Evolutionary conservation across 2,888 invertebrate species (phyloP).

Genomic region (Mellilla xanthometata): DNA sequence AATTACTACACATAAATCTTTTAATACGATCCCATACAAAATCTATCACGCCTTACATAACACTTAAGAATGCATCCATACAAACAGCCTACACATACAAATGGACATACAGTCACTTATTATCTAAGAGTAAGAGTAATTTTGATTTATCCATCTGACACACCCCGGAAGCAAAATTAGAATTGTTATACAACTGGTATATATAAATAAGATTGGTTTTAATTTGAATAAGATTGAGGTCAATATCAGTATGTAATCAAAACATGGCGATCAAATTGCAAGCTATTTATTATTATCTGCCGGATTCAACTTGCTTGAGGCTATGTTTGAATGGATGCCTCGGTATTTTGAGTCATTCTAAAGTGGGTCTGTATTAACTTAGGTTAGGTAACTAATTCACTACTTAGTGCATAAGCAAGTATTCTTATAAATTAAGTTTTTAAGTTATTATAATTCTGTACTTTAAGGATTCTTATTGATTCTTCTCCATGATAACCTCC

Average conservation of each 20-base stretch:
- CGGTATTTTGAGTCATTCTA: no score
- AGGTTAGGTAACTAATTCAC: no score
- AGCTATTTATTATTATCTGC: neutral
- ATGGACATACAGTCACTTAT: slow-evolving; percentile 8
- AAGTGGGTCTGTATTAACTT: no score
- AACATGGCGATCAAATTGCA: slow-evolving; percentile 3
- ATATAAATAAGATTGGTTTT: slow-evolving; percentile 1
- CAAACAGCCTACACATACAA: slow-evolving; percentile 4
- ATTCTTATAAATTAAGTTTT: no score
- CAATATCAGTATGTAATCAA: slow-evolving; percentile 10
- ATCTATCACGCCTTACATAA: slow-evolving; percentile 7
- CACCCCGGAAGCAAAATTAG: slow-evolving; percentile 9
- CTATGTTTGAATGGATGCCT: neutral
- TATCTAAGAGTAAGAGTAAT: slow-evolving; percentile 12
- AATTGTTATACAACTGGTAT: slow-evolving; percentile 5
- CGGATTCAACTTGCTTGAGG: neutral
- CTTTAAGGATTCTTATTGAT: no score
- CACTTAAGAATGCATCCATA: slow-evolving; percentile 11
- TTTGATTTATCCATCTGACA: slow-evolving; percentile 11
- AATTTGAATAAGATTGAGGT: neutral
- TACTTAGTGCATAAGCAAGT: no score
- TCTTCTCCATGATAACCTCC: no score
- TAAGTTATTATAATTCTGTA: no score
- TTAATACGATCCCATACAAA: neutral
- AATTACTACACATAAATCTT: neutral